Evolutionary conservation across 2,888 invertebrate genomes (phyloP).

Genomic region (Dynastes tityus): DNA sequence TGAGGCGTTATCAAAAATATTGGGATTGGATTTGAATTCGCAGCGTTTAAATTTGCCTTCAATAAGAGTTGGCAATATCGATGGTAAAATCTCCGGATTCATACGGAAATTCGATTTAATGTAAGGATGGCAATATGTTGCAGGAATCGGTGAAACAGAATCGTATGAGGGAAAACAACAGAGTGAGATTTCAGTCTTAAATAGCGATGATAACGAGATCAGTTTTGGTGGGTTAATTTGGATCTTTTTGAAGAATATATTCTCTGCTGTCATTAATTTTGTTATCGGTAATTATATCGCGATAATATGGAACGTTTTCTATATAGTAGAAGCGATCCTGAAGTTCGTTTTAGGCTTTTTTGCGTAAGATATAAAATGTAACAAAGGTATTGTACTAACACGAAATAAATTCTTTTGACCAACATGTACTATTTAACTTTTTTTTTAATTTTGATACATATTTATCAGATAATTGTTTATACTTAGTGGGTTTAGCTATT

Average conservation of each 20-base stretch:
- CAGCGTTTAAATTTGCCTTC: background rate
- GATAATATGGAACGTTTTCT: constrained; percentile 13
- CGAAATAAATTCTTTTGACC: no score
- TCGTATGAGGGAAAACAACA: background rate
- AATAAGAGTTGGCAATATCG: background rate
- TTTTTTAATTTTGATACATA: no score
- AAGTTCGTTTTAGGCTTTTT: background rate
- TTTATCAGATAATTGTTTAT: no score
- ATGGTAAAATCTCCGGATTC: background rate
- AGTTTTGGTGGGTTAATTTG: background rate
- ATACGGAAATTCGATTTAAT: background rate
- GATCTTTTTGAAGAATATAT: background rate
- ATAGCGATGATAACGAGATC: background rate
- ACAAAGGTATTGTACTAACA: no score
- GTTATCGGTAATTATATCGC: constrained; percentile 1
- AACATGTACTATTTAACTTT: no score
- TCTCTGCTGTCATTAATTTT: background rate
- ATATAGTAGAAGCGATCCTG: background rate
- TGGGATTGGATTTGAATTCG: background rate
- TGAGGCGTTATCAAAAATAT: background rate
- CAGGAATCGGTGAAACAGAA: background rate
- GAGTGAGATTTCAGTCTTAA: background rate
- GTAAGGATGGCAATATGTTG: no score
- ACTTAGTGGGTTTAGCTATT: no score
- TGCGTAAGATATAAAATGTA: background rate